Evolutionary conservation across 1,140 invertebrate species (phyloP).

Genomic region (Olivierus martensii): DNA sequence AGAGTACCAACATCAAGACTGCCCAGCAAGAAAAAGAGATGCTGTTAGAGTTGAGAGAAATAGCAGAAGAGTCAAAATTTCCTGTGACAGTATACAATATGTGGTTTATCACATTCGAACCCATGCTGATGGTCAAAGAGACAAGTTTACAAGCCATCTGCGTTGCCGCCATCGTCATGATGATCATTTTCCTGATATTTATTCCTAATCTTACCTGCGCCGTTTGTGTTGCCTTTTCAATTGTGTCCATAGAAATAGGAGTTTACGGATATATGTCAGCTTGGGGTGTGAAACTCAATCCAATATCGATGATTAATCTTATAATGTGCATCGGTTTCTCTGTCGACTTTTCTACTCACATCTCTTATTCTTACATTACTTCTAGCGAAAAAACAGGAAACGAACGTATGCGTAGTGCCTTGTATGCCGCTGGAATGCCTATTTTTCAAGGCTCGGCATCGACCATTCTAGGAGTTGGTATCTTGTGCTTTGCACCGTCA

Average conservation of each 20-base stretch:
- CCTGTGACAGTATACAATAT: slow-evolving; percentile 88
- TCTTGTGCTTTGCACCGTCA: slow-evolving; percentile 72
- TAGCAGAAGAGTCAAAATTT: slow-evolving; percentile 58
- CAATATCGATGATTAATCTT: slow-evolving; percentile 95
- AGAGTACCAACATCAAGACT: slow-evolving; percentile 74
- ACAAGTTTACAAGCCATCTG: slow-evolving; percentile 85
- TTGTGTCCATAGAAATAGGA: slow-evolving; percentile 84
- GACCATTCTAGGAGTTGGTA: slow-evolving; percentile 76
- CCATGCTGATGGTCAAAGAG: slow-evolving; percentile 81
- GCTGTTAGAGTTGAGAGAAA: slow-evolving; percentile 58
- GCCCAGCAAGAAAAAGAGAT: slow-evolving; percentile 83
- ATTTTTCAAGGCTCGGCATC: slow-evolving; percentile 87
- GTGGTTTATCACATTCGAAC: slow-evolving; percentile 86
- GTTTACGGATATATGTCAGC: slow-evolving; percentile 91
- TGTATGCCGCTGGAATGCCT: slow-evolving; percentile 78
- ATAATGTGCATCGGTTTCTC: slow-evolving; percentile 98
- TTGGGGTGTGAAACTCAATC: slow-evolving; percentile 87
- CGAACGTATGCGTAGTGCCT: slow-evolving; percentile 67
- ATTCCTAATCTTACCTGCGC: slow-evolving; percentile 88
- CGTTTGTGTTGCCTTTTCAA: slow-evolving; percentile 86
- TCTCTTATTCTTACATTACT: slow-evolving; percentile 90
- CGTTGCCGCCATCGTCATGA: slow-evolving; percentile 83
- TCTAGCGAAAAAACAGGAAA: slow-evolving; percentile 34
- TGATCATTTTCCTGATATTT: slow-evolving; percentile 86
- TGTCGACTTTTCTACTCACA: slow-evolving; percentile 92